Conservation (phyloP, 2,113 vertebrate genomes). For the Podarcis muralis region DNA sequence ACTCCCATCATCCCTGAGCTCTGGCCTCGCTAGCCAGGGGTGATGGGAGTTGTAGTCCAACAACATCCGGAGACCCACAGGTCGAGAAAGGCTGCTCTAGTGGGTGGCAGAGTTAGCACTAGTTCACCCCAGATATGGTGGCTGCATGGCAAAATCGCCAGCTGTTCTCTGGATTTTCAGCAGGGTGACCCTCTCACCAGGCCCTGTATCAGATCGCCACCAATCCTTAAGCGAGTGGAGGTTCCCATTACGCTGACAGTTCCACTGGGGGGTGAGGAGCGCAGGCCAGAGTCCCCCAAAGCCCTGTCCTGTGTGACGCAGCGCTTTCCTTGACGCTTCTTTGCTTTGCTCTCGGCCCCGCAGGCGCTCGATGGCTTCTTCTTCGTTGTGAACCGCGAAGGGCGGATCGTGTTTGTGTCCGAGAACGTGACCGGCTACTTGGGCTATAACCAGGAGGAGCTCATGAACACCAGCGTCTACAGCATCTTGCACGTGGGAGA, state of each 20-base stretch:
- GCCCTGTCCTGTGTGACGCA: not conserved
- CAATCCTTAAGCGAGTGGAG: no score
- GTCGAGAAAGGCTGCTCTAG: no score
- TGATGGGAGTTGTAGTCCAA: no score
- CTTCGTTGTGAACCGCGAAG: slow-evolving; percentile 94
- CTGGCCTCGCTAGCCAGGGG: no score
- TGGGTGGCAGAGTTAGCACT: not conserved
- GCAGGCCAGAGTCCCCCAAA: not conserved
- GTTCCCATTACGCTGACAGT: not conserved
- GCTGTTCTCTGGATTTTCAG: not conserved
- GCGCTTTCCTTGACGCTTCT: fast-evolving
- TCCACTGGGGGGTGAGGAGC: no score
- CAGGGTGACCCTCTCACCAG: not conserved
- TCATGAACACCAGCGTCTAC: slow-evolving; percentile 96
- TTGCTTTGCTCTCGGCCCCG: slow-evolving; percentile 11
- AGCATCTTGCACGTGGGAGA: slow-evolving; percentile 96
- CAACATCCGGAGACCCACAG: no score
- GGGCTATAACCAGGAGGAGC: slow-evolving; percentile 93
- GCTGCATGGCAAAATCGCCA: not conserved
- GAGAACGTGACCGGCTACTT: slow-evolving; percentile 93
- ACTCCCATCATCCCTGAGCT: no score
- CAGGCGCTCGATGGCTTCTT: slow-evolving; percentile 95
- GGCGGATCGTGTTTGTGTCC: slow-evolving; percentile 92
- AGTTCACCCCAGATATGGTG: not conserved
- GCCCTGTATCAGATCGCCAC: no score